phyloP scores from a whole-genome alignment of 1,140 invertebrate genomes.

The Yoshiicerus persimilis region DNA sequence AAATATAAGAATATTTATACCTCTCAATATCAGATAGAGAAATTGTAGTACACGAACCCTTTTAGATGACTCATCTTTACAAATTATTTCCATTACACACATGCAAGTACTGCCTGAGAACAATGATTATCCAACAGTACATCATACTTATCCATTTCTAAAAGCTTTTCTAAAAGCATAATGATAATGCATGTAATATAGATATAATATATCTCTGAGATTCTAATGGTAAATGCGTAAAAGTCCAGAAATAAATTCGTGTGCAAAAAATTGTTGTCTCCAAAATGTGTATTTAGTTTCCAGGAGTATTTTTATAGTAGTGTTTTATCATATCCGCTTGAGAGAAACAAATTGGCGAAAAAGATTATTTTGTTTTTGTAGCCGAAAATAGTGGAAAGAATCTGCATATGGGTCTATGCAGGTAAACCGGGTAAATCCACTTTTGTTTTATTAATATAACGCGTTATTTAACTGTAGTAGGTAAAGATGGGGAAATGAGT shows the following conservation, averaged over 20 bases:
- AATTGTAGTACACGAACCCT: background rate
- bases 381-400: too few species aligned
- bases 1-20: background rate
- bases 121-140: background rate
- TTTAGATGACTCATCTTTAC: background rate
- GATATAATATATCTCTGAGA: background rate
- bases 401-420: background rate
- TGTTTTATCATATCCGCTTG: too few species aligned
- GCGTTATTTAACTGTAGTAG: background rate
- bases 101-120: background rate
- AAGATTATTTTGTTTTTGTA: background rate
- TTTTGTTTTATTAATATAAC: background rate
- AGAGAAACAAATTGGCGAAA: too few species aligned
- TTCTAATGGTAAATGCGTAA: background rate
- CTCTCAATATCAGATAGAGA: background rate
- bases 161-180: background rate
- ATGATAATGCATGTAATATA: background rate
- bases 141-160: background rate
- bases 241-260: background rate
- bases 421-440: background rate
- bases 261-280: too few species aligned
- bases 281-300: too few species aligned
- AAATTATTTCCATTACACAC: background rate
- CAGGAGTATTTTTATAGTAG: too few species aligned
- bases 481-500: background rate